phyloP scores from a whole-genome alignment of 2,888 invertebrate genomes.

The Pseudococcus viburni region DNA sequence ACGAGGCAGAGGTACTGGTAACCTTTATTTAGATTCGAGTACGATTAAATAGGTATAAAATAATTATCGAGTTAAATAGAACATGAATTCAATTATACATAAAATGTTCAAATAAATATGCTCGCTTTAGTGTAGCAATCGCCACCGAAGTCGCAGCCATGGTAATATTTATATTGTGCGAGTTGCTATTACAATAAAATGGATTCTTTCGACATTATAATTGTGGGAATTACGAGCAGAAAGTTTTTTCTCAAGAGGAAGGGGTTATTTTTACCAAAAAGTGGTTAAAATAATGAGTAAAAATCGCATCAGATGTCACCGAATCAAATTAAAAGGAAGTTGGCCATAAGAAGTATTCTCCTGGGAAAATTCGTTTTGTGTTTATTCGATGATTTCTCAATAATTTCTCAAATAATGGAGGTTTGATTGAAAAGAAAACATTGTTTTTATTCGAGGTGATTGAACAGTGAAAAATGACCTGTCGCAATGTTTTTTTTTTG shows the following conservation, averaged over 20 bases:
- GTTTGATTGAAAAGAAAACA: no score
- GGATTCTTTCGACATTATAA: slow-evolving; percentile 1
- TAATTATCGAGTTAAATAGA: slow-evolving; percentile 32
- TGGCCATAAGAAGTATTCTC: no score
- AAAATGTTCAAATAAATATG: slow-evolving; percentile 8
- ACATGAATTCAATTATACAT: slow-evolving; percentile 20
- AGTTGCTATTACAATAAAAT: neutral
- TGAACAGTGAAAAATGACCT: no score
- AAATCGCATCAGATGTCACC: no score
- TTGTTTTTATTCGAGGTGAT: no score
- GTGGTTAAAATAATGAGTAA: no score
- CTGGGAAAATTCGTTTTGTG: no score
- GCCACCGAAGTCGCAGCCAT: neutral
- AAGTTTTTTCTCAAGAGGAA: neutral
- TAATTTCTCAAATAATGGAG: no score
- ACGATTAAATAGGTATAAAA: neutral
- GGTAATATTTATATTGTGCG: neutral
- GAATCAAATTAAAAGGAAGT: no score
- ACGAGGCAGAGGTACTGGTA: neutral
- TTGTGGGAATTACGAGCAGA: neutral
- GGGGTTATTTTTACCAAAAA: slow-evolving; percentile 9
- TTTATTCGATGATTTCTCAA: no score
- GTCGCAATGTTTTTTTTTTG: no score
- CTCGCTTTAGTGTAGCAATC: neutral
- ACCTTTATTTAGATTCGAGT: neutral